Evolutionary conservation across 2,797 vertebrate genomes (phyloP).

Genomic region (Tadarida brasiliensis): DNA sequence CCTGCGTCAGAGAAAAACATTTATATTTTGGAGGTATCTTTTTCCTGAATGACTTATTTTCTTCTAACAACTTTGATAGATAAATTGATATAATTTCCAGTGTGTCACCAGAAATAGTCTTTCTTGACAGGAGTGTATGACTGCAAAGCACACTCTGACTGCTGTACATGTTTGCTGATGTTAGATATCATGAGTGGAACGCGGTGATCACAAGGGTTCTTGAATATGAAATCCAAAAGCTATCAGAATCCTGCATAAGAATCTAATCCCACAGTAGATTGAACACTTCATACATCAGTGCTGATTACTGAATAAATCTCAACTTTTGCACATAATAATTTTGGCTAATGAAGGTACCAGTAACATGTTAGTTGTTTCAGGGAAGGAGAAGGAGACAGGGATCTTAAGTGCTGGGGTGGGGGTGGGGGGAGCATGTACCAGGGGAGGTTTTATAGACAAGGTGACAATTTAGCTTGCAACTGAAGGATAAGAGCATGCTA

Average conservation of each 20-base stretch:
- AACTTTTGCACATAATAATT: not conserved
- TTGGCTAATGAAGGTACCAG: not conserved
- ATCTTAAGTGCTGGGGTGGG: not conserved
- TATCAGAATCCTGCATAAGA: not conserved
- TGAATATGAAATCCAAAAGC: not conserved
- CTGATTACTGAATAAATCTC: not conserved
- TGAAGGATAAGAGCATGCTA: not conserved
- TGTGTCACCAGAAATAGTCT: slow-evolving; percentile 58
- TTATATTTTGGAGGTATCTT: slow-evolving; percentile 44
- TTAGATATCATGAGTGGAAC: not conserved
- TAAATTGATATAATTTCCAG: slow-evolving; percentile 36
- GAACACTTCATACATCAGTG: not conserved
- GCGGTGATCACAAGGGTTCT: not conserved
- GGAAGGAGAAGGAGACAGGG: not conserved
- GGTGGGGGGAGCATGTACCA: not conserved
- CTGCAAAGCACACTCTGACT: not conserved
- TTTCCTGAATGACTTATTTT: slow-evolving; percentile 18
- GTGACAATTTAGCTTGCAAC: not conserved
- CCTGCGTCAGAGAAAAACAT: slow-evolving; percentile 36
- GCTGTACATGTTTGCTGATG: not conserved
- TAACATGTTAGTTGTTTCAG: not conserved
- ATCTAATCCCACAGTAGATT: not conserved
- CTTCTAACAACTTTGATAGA: not conserved
- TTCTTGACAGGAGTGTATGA: not conserved
- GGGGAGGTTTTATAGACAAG: not conserved